A percentile compares a stretch with the other conserved stretches of the same genome.
Evolutionary conservation across 1,140 invertebrate genomes (phyloP).

Genomic region (Papilio polytes): DNA sequence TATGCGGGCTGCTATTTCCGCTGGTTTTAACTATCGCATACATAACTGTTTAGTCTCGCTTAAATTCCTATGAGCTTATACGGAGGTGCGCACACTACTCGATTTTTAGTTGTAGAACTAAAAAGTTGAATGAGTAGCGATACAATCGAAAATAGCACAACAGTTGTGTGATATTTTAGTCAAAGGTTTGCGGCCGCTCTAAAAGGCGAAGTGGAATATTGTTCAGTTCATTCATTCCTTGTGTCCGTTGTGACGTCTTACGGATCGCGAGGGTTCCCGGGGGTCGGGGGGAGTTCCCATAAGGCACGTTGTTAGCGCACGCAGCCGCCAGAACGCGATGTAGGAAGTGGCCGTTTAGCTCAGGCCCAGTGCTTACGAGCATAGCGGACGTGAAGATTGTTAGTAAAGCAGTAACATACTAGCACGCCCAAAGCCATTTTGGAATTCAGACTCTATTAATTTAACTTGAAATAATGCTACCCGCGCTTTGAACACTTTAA

Average conservation of each 20-base stretch:
- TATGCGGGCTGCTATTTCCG: neutral
- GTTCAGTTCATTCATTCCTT: constrained; percentile 35
- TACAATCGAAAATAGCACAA: no score
- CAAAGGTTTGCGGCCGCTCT: neutral
- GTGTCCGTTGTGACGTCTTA: neutral
- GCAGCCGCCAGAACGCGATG: constrained; percentile 71
- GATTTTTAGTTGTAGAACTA: no score
- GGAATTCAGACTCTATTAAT: no score
- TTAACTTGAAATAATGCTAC: no score
- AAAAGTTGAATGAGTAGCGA: no score
- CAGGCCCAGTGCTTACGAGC: constrained; percentile 42
- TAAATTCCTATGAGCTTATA: no score
- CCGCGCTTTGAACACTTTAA: no score
- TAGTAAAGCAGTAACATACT: neutral
- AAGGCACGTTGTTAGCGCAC: constrained; percentile 70
- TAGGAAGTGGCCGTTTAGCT: constrained; percentile 74
- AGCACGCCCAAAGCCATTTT: neutral
- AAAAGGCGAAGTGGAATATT: neutral
- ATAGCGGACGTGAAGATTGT: constrained; percentile 47
- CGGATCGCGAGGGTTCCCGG: neutral
- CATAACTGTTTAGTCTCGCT: no score
- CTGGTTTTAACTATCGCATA: neutral
- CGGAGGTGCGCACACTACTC: no score
- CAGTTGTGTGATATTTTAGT: no score
- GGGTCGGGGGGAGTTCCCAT: constrained; percentile 62